Evolutionary conservation across 1,140 invertebrate genomes (phyloP).

Genomic region (Drosophila parvula): DNA sequence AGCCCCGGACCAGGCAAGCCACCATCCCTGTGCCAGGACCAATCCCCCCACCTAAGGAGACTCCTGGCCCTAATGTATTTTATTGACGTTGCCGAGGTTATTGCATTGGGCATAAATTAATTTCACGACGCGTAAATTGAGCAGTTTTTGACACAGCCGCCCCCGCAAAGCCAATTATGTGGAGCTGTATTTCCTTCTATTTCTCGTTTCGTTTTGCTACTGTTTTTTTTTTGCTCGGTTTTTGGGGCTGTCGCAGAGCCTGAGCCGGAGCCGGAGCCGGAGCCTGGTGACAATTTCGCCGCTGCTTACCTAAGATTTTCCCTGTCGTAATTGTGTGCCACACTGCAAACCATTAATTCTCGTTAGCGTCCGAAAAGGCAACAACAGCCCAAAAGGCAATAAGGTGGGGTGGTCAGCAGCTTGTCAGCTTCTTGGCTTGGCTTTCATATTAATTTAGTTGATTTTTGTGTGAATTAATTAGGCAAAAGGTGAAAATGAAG

Average conservation of each 20-base stretch:
- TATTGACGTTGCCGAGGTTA: slow-evolving; percentile 83
- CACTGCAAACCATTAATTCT: slow-evolving; percentile 84
- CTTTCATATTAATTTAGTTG: slow-evolving; percentile 83
- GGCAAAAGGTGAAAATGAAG: slow-evolving; percentile 84
- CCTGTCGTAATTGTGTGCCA: slow-evolving; percentile 83
- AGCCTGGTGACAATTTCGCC: slow-evolving; percentile 74
- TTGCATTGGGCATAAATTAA: slow-evolving; percentile 84
- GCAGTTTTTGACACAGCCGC: slow-evolving; percentile 78
- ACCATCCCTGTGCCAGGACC: not conserved
- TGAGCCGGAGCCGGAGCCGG: not conserved
- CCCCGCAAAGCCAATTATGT: slow-evolving; percentile 74
- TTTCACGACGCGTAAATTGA: slow-evolving; percentile 84
- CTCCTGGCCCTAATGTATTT: slow-evolving; percentile 77
- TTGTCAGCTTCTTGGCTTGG: slow-evolving; percentile 79
- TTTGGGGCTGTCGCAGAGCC: not conserved
- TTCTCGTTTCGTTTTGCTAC: slow-evolving; percentile 9
- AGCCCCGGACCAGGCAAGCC: not conserved
- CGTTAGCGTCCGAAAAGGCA: slow-evolving; percentile 79
- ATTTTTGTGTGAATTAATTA: slow-evolving; percentile 84
- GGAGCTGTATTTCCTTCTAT: slow-evolving; percentile 59
- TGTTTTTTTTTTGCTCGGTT: not conserved
- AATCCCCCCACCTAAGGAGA: slow-evolving; percentile 32
- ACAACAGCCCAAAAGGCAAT: slow-evolving; percentile 25
- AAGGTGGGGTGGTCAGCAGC: slow-evolving; percentile 61
- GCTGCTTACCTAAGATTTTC: slow-evolving; percentile 79